These are phyloP conservation scores for Sphaerodactylus townsendi DNA, from an alignment of 2,113 vertebrate genomes.

Conservation along the genomic window DNA sequence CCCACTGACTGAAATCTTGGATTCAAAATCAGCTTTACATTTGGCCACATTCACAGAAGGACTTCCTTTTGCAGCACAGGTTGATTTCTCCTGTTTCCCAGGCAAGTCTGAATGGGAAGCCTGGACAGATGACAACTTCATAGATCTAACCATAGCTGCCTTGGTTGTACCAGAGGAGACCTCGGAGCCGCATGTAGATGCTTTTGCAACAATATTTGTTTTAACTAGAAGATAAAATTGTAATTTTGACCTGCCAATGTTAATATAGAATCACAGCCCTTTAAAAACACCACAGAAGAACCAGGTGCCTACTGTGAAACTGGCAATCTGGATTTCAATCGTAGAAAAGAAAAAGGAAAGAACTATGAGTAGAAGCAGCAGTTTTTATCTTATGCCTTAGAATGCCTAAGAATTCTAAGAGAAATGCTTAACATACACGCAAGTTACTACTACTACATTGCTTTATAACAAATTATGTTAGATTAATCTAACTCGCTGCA, in stretches of 20 bases:
- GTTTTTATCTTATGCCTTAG: neutral
- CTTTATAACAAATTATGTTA: too few species aligned
- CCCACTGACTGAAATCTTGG: conserved; percentile 28
- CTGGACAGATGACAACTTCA: conserved; percentile 40
- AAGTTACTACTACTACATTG: too few species aligned
- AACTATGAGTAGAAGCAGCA: neutral
- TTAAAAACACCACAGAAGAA: neutral
- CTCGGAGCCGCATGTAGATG: conserved; percentile 58
- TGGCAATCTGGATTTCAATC: neutral
- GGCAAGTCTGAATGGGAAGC: conserved; percentile 23
- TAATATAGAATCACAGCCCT: neutral
- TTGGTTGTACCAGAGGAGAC: conserved; percentile 39
- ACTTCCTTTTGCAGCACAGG: neutral
- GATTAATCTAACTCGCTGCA: too few species aligned
- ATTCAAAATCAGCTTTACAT: conserved; percentile 1
- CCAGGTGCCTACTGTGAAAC: neutral
- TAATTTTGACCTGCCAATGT: neutral
- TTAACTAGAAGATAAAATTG: conserved; percentile 54
- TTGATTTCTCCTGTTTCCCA: conserved; percentile 23
- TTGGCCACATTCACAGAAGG: conserved; percentile 10
- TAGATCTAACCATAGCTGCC: conserved; percentile 45
- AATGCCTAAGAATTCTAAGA: neutral
- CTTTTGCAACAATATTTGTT: conserved; percentile 38
- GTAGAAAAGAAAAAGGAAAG: neutral
- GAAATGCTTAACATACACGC: too few species aligned